Conservation (phyloP, 1,140 invertebrate genomes). For the Neodiprion virginianus region DNA sequence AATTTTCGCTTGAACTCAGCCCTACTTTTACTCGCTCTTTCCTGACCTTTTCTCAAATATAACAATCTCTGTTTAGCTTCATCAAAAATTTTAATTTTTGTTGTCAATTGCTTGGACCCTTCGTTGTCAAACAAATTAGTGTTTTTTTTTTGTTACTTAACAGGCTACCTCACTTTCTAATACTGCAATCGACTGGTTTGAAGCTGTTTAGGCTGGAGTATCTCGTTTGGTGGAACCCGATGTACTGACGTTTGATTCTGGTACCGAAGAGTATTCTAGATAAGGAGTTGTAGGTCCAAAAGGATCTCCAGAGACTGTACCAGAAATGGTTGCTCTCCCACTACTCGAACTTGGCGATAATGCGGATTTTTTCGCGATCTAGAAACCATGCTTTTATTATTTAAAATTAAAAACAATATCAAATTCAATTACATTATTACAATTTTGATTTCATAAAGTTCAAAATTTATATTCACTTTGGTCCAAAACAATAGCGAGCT, state of each 20-base stretch:
- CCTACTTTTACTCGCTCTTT: constrained; percentile 1
- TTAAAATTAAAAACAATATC: neutral
- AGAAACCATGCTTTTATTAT: neutral
- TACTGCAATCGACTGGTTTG: neutral
- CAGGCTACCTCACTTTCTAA: neutral
- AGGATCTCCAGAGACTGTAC: neutral
- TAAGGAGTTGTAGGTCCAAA: neutral
- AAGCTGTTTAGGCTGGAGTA: neutral
- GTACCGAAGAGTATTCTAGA: neutral
- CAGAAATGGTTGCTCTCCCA: neutral
- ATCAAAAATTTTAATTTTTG: neutral
- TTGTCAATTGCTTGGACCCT: too few species aligned
- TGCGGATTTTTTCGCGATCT: neutral
- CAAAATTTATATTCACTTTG: too few species aligned
- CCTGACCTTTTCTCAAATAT: neutral
- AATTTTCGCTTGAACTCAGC: neutral
- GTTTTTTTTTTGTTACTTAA: too few species aligned
- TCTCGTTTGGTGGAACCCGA: neutral
- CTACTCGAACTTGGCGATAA: neutral
- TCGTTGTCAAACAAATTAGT: too few species aligned
- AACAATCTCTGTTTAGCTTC: too few species aligned
- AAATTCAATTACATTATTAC: too few species aligned
- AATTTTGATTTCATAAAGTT: too few species aligned
- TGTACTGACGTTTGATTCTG: neutral
- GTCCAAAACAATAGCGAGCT: too few species aligned